A percentile compares a stretch with the other conserved stretches of the same genome.
Evolutionary conservation across 2,113 vertebrate genomes (phyloP).

Genomic region (Heterochromis multidens): DNA sequence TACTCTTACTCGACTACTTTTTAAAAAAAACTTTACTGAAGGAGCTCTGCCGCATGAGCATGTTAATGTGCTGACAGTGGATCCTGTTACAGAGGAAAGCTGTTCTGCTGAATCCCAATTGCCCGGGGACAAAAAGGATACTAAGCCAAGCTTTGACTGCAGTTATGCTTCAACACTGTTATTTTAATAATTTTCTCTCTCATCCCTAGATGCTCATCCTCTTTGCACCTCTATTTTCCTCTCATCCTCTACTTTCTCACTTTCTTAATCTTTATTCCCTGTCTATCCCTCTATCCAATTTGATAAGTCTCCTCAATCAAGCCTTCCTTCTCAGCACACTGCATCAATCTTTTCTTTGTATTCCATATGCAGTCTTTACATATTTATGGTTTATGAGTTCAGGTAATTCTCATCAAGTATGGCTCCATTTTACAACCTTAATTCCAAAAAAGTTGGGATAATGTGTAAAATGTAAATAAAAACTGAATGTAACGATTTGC

Average conservation of each 20-base stretch:
- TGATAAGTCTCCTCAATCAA: conserved; percentile 5
- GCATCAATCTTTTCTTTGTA: background rate
- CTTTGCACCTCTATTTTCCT: conserved; percentile 2
- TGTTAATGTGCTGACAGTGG: conserved; percentile 57
- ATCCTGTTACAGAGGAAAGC: conserved; percentile 34
- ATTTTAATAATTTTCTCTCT: conserved; percentile 41
- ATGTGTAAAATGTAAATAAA: background rate
- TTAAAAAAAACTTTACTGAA: background rate
- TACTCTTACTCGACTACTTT: conserved; percentile 14
- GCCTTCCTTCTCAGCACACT: background rate
- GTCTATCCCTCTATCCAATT: background rate
- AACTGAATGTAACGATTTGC: too few species aligned
- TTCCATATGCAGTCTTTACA: background rate
- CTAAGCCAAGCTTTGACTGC: conserved; percentile 51
- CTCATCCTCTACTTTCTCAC: background rate
- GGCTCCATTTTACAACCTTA: background rate
- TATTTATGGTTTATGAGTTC: background rate
- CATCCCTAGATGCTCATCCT: conserved; percentile 22
- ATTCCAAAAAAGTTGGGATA: background rate
- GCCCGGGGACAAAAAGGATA: conserved; percentile 45
- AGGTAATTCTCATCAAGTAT: background rate
- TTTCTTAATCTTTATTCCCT: conserved; percentile 32
- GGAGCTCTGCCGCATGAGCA: conserved; percentile 46
- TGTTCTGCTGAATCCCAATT: conserved; percentile 44
- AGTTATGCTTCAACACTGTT: conserved; percentile 30